A percentile compares a stretch with the other conserved stretches of the same genome.
Evolutionary conservation across 2,888 invertebrate genomes (phyloP).

Genomic region (Pogonocherus hispidulus): DNA sequence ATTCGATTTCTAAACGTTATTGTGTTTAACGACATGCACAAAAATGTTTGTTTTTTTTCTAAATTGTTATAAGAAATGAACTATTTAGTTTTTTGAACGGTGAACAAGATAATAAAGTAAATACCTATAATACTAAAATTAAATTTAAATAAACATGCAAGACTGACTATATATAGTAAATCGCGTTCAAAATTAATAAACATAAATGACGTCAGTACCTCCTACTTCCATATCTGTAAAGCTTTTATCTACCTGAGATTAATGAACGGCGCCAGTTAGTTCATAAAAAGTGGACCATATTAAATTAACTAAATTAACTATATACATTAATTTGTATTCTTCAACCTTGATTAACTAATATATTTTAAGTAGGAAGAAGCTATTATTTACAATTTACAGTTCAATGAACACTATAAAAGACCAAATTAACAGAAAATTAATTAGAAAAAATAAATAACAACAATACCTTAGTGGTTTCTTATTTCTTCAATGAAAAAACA

Average conservation of each 20-base stretch:
- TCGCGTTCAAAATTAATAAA: no score
- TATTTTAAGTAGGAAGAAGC: constrained; percentile 20
- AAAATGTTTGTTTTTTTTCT: no score
- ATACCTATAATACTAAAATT: no score
- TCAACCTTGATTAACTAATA: constrained; percentile 13
- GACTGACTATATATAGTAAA: no score
- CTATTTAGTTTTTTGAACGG: no score
- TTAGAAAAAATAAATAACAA: not conserved
- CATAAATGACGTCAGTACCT: not conserved
- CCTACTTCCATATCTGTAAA: not conserved
- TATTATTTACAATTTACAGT: constrained; percentile 1
- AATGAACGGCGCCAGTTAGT: constrained; percentile 19
- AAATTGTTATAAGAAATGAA: no score
- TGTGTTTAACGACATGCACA: no score
- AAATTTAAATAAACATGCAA: no score
- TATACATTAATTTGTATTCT: constrained; percentile 6
- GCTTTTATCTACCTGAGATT: not conserved
- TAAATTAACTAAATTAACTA: constrained; percentile 16
- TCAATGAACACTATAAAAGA: constrained; percentile 1
- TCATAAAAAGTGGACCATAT: constrained; percentile 11
- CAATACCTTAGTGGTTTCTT: no score
- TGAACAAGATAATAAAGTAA: no score
- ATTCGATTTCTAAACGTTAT: no score
- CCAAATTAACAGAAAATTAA: not conserved
- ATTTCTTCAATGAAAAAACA: no score